A percentile compares a stretch with the other conserved stretches of the same genome.
phyloP scores from a whole-genome alignment of 2,113 vertebrate species.

The Ahaetulla prasina region DNA sequence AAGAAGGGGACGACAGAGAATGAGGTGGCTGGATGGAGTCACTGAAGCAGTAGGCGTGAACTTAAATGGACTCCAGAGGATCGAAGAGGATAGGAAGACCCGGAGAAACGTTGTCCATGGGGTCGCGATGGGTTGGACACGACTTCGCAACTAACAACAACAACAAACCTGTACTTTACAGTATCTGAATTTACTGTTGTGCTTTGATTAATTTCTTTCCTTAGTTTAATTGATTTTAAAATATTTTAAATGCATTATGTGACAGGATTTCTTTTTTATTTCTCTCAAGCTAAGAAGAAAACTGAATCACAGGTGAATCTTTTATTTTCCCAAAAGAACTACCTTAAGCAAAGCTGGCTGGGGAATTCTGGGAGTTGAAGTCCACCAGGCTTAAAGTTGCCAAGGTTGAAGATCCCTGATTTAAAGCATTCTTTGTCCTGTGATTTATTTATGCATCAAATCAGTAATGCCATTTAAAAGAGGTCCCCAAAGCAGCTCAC shows the following conservation, averaged over 20 bases:
- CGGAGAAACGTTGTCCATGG: too few species aligned
- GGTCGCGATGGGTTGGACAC: too few species aligned
- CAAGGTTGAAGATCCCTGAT: too few species aligned
- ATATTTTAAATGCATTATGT: background rate
- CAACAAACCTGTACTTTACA: background rate
- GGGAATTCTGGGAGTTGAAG: too few species aligned
- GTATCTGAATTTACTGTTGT: background rate
- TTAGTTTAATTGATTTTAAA: background rate
- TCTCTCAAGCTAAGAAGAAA: slow-evolving; percentile 13
- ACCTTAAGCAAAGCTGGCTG: too few species aligned
- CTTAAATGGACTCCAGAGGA: too few species aligned
- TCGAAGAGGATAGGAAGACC: too few species aligned
- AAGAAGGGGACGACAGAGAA: too few species aligned
- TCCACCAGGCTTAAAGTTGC: too few species aligned
- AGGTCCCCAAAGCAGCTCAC: background rate
- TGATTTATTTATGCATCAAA: background rate
- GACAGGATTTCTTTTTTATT: background rate
- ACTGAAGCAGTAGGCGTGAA: too few species aligned
- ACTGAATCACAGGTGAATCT: slow-evolving; percentile 3
- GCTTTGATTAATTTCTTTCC: background rate
- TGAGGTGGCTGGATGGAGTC: too few species aligned
- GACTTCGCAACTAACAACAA: too few species aligned
- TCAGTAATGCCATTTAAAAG: background rate
- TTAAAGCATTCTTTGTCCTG: background rate
- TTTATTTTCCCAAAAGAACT: slow-evolving; percentile 2